Percentiles rank a stretch among this genome's conserved stretches.
phyloP scores from a whole-genome alignment of 2,888 invertebrate genomes.

The Halictus ligatus region DNA sequence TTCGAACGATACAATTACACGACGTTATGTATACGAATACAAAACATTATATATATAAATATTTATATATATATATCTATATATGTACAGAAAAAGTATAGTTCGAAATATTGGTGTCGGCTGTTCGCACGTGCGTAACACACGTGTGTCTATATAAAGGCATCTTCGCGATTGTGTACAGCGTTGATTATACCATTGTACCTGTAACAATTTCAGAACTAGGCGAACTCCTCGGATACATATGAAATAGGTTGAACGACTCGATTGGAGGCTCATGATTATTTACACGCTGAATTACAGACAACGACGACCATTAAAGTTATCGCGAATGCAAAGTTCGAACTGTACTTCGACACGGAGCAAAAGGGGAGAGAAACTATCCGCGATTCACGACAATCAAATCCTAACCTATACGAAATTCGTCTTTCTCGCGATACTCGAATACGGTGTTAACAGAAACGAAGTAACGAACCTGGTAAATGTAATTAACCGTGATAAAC shows the following conservation, averaged over 20 bases:
- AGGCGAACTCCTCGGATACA: neutral
- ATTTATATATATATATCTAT: too few species aligned
- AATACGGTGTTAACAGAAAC: neutral
- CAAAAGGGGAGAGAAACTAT: slow-evolving; percentile 5
- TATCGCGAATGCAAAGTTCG: slow-evolving; percentile 50
- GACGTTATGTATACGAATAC: neutral
- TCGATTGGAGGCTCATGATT: slow-evolving; percentile 13
- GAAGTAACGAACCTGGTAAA: neutral
- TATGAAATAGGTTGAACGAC: slow-evolving; percentile 3
- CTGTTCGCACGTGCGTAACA: slow-evolving; percentile 42
- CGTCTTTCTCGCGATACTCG: neutral
- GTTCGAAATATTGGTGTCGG: slow-evolving; percentile 13
- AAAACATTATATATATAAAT: neutral
- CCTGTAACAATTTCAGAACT: slow-evolving; percentile 15
- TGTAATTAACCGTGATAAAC: neutral
- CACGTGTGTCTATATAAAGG: slow-evolving; percentile 47
- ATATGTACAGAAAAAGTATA: neutral
- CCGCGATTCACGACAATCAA: neutral
- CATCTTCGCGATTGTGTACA: slow-evolving; percentile 19
- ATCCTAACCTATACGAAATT: slow-evolving; percentile 42
- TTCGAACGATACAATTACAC: neutral
- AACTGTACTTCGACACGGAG: slow-evolving; percentile 14
- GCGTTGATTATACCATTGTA: slow-evolving; percentile 20
- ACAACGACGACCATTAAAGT: slow-evolving; percentile 16
- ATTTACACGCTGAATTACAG: slow-evolving; percentile 18